phyloP scores from a whole-genome alignment of 2,797 vertebrate genomes.

The Microtus agrestis region DNA sequence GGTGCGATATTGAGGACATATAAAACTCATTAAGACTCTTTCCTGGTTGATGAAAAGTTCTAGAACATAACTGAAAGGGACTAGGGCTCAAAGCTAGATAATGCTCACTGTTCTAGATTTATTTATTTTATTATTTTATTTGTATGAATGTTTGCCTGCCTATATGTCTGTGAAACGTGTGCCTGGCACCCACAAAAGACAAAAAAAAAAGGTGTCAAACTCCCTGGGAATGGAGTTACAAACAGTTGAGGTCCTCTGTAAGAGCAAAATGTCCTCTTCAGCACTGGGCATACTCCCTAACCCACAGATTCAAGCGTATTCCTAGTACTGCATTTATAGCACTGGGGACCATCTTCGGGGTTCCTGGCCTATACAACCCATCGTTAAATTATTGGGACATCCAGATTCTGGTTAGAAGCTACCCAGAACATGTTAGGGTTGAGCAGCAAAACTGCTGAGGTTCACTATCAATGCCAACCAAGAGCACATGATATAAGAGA shows the following conservation, averaged over 20 bases:
- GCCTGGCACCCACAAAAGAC: not conserved
- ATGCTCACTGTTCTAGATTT: not conserved
- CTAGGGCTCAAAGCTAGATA: not conserved
- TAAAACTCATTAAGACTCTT: not conserved
- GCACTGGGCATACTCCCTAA: not conserved
- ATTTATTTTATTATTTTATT: not conserved
- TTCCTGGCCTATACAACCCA: fast-evolving
- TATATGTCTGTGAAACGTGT: not conserved
- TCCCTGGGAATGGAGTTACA: not conserved
- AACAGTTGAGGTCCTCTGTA: not conserved
- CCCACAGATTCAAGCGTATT: not conserved
- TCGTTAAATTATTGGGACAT: not conserved
- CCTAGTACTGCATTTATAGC: not conserved
- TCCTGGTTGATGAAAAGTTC: not conserved
- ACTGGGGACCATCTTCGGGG: not conserved
- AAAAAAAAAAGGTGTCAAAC: not conserved
- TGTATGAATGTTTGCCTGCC: not conserved
- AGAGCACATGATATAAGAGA: too few relatives aligned
- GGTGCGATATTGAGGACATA: not conserved
- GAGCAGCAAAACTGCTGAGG: not conserved
- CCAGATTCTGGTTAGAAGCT: not conserved
- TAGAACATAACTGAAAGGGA: not conserved
- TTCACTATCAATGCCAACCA: not conserved
- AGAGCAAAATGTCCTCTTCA: not conserved
- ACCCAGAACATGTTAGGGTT: not conserved